Evolutionary conservation across 2,113 vertebrate genomes (phyloP).

Genomic region (Opisthocomus hoazin): DNA sequence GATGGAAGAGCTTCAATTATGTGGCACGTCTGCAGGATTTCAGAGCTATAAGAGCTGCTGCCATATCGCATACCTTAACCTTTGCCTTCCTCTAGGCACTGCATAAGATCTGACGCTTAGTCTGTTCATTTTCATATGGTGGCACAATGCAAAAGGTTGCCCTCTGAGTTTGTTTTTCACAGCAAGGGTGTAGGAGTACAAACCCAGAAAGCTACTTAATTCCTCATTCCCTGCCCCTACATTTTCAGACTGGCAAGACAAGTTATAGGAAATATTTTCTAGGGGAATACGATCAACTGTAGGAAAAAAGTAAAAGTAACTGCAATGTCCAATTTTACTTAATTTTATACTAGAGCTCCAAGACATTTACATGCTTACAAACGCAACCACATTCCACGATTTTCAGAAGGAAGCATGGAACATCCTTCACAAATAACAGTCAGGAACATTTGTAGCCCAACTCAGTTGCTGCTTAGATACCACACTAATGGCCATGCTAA

Average conservation of each 20-base stretch:
- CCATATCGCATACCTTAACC: background rate
- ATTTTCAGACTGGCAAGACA: background rate
- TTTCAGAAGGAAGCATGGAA: background rate
- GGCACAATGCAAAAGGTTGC: background rate
- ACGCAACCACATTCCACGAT: background rate
- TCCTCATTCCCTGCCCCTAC: background rate
- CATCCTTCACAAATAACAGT: background rate
- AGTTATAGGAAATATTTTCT: background rate
- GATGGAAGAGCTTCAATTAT: background rate
- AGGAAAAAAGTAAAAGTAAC: background rate
- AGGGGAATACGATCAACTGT: background rate
- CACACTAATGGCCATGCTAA: background rate
- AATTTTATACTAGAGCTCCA: background rate
- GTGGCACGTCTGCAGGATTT: background rate
- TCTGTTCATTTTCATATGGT: rapidly evolving
- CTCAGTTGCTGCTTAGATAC: background rate
- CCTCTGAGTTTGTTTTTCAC: background rate
- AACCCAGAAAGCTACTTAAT: background rate
- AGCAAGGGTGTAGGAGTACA: background rate
- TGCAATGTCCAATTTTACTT: background rate
- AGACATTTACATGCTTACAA: background rate
- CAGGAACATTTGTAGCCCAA: background rate
- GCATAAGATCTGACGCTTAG: background rate
- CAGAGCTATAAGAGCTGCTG: background rate
- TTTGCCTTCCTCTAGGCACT: background rate